phyloP scores from a whole-genome alignment of 1,140 invertebrate species.

The Bathynomus jamesi region DNA sequence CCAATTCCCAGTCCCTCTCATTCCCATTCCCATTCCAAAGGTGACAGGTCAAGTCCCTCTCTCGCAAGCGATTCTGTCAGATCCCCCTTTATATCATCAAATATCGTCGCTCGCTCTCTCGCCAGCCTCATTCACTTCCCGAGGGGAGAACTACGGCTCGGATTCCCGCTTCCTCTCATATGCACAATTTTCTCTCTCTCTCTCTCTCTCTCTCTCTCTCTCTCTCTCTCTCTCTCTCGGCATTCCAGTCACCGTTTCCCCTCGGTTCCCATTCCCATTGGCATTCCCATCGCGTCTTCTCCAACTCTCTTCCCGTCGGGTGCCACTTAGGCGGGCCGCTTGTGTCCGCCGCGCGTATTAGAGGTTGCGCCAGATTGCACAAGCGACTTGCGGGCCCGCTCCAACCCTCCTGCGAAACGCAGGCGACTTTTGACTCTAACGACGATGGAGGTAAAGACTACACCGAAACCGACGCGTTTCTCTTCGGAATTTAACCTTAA shows the following conservation, averaged over 20 bases:
- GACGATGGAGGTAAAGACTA: no score
- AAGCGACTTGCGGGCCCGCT: constrained; percentile 10
- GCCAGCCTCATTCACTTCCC: neutral
- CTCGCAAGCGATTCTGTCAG: neutral
- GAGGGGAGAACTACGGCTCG: neutral
- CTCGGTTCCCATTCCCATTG: neutral
- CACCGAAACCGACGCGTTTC: no score
- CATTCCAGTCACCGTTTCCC: neutral
- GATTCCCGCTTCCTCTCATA: neutral
- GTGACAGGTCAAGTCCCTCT: neutral
- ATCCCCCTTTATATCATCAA: neutral
- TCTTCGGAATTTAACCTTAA: no score
- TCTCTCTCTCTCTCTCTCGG: neutral
- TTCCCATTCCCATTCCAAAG: neutral
- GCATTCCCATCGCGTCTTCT: neutral
- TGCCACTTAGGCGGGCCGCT: constrained; percentile 22
- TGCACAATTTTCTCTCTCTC: neutral
- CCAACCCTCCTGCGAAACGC: constrained; percentile 14
- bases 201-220: constrained; percentile 2
- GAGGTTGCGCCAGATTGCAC: constrained; percentile 29
- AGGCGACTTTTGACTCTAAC: constrained; percentile 22
- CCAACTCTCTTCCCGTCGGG: constrained; percentile 12
- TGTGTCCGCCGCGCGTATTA: constrained; percentile 21
- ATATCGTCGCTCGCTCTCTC: neutral
- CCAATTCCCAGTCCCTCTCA: neutral